These are phyloP conservation scores for Acholoe squamosa DNA, from an alignment of 2,888 invertebrate genomes.

Conservation along the genomic window DNA sequence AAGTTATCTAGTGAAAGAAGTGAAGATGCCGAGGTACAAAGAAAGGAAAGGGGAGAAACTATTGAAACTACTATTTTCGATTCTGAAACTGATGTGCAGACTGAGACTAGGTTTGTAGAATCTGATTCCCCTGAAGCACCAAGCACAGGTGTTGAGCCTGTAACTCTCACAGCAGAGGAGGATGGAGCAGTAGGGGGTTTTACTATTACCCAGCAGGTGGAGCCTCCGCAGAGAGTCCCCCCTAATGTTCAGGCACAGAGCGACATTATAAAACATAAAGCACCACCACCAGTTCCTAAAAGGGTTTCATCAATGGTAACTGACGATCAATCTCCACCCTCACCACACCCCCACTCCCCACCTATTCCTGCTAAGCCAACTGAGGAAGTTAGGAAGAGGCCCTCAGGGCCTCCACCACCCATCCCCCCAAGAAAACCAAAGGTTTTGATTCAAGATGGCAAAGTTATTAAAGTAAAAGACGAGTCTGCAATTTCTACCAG, in stretches of 20 bases:
- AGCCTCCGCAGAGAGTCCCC: background rate
- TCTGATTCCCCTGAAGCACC: background rate
- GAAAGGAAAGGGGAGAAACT: background rate
- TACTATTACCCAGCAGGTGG: background rate
- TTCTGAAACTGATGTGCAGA: constrained; percentile 1
- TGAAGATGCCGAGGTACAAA: background rate
- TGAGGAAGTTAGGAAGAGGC: background rate
- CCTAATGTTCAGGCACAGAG: background rate
- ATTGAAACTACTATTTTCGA: constrained; percentile 48
- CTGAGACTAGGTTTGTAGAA: constrained; percentile 42
- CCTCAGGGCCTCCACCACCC: constrained; percentile 15
- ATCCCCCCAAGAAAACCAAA: constrained; percentile 51
- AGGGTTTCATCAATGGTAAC: constrained; percentile 13
- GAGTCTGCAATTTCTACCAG: background rate
- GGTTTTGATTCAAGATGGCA: constrained; percentile 40
- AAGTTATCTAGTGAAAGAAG: background rate
- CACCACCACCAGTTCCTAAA: constrained; percentile 42
- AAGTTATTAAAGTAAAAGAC: constrained; percentile 38
- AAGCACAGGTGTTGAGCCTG: background rate
- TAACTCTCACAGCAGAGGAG: background rate
- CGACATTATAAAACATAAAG: background rate
- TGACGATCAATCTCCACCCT: background rate
- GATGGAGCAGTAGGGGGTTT: background rate
- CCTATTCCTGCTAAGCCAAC: background rate
- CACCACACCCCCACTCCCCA: background rate